Evolutionary conservation across 1,140 invertebrate species (phyloP).

Genomic region (Cydia strobilella): DNA sequence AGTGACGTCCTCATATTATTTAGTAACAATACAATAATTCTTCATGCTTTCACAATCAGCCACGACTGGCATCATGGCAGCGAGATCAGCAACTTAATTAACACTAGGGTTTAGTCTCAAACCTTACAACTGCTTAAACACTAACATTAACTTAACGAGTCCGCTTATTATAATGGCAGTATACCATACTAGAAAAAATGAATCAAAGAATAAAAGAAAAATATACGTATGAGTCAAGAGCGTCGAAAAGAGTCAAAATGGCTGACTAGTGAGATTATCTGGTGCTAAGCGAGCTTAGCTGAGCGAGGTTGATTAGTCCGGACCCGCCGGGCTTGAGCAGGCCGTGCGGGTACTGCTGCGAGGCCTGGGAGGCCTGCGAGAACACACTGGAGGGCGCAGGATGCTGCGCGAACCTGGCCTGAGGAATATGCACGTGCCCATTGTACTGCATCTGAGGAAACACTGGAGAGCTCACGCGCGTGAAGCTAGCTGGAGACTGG

Average conservation of each 20-base stretch:
- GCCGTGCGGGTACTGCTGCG: not conserved
- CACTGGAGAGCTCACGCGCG: conserved; percentile 61
- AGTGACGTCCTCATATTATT: conserved; percentile 76
- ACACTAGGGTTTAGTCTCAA: conserved; percentile 64
- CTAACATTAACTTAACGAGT: conserved; percentile 73
- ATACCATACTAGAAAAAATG: conserved; percentile 57
- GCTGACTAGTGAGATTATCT: conserved; percentile 58
- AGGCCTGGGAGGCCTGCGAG: conserved; percentile 41
- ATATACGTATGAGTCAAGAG: conserved; percentile 52
- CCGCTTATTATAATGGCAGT: conserved; percentile 74
- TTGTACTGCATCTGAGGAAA: conserved; percentile 74
- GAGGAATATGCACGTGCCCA: conserved; percentile 72
- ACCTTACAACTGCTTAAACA: conserved; percentile 70
- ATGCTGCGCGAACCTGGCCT: conserved; percentile 60
- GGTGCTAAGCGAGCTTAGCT: conserved; percentile 55
- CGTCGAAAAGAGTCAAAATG: conserved; percentile 41
- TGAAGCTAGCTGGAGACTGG: conserved; percentile 51
- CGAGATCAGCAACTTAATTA: conserved; percentile 78
- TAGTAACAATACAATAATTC: conserved; percentile 77
- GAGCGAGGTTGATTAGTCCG: conserved; percentile 67
- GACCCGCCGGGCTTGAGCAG: conserved; percentile 52
- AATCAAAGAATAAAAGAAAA: conserved; percentile 58
- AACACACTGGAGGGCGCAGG: conserved; percentile 49
- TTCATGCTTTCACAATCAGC: conserved; percentile 76
- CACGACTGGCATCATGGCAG: conserved; percentile 66